Evolutionary conservation across 2,888 invertebrate species (phyloP).

Genomic region (Nipponacmea schrenckii): DNA sequence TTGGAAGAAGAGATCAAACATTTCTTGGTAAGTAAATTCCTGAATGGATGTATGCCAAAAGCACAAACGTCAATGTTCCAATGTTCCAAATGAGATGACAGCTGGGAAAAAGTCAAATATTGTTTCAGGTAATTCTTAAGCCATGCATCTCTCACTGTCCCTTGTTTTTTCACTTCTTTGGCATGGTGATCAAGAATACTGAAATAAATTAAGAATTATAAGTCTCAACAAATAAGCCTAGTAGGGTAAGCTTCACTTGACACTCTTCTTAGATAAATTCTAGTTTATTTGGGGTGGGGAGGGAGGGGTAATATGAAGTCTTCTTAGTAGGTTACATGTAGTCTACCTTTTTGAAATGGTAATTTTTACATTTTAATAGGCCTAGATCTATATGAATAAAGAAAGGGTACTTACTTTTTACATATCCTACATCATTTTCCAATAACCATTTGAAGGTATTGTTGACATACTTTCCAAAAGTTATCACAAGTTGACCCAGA

Average conservation of each 20-base stretch:
- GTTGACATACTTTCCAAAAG: background rate
- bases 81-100: background rate
- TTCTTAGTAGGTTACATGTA: too few species aligned
- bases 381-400: background rate
- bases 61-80: background rate
- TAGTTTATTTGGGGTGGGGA: too few species aligned
- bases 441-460: background rate
- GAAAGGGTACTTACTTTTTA: background rate
- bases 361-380: too few species aligned
- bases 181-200: background rate
- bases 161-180: background rate
- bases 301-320: too few species aligned
- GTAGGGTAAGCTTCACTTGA: too few species aligned
- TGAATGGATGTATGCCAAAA: background rate
- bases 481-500: background rate
- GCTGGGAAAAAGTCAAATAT: background rate
- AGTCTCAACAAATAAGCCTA: background rate
- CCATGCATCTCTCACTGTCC: constrained; percentile 1
- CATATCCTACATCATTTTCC: background rate
- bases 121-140: background rate
- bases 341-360: too few species aligned
- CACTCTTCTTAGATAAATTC: too few species aligned
- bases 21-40: background rate
- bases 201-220: background rate
- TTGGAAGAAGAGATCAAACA: background rate